These are phyloP conservation scores for Steinernema khuongi DNA, from an alignment of 1,140 invertebrate genomes.

Conservation along the genomic window DNA sequence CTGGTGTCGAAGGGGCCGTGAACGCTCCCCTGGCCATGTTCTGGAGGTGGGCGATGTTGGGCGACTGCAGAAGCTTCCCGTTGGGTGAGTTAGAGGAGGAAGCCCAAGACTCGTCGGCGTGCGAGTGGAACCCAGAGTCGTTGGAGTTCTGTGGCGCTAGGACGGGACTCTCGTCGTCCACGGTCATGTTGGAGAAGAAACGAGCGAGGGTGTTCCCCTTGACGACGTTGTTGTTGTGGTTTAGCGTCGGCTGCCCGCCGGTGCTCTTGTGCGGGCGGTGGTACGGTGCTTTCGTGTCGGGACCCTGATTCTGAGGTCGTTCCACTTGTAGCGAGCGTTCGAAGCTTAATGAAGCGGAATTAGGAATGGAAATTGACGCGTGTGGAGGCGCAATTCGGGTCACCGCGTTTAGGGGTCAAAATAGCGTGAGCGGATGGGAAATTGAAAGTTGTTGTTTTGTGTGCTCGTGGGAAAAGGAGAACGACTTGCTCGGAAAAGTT, in stretches of 20 bases:
- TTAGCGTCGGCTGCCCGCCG: neutral
- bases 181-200: neutral
- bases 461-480: too few relatives aligned
- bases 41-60: neutral
- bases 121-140: constrained; percentile 38
- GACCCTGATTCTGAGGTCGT: neutral
- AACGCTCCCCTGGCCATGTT: neutral
- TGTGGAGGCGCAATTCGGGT: constrained; percentile 16
- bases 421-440: too few relatives aligned
- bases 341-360: constrained; percentile 36
- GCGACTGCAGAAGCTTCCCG: neutral
- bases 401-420: neutral
- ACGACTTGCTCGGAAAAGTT: too few relatives aligned
- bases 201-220: neutral
- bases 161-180: constrained; percentile 22
- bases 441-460: too few relatives aligned
- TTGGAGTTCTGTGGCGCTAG: constrained; percentile 33
- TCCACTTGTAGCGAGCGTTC: constrained; percentile 51
- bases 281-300: neutral
- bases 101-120: constrained; percentile 38
- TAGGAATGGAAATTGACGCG: neutral
- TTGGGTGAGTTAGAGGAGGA: constrained; percentile 13
- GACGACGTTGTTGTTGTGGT: neutral
- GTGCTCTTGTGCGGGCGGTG: neutral
- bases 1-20: constrained; percentile 40